Percentiles rank a stretch among this genome's conserved stretches.
phyloP scores from a whole-genome alignment of 2,888 invertebrate genomes.

The Diarsia mendica region DNA sequence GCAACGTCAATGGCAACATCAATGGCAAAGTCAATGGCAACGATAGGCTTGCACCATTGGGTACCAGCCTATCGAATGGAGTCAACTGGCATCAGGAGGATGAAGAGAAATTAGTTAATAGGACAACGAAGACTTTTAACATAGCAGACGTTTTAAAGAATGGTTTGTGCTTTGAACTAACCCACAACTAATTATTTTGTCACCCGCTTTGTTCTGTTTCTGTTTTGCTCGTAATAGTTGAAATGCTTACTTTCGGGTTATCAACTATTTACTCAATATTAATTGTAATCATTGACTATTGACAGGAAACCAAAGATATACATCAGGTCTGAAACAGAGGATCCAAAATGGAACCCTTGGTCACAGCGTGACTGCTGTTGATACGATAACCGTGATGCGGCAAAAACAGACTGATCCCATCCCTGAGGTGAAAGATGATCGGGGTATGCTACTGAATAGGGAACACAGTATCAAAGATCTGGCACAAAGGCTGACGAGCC shows the following conservation, averaged over 20 bases:
- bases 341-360: constrained; percentile 91
- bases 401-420: constrained; percentile 91
- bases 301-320: constrained; percentile 90
- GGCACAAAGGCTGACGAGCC: constrained; percentile 95
- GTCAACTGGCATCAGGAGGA: constrained; percentile 75
- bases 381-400: constrained; percentile 81
- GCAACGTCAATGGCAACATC: not conserved
- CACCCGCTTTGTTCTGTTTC: constrained; percentile 61
- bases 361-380: constrained; percentile 87
- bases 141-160: constrained; percentile 83
- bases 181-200: constrained; percentile 79
- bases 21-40: constrained; percentile 54
- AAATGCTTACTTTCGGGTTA: constrained; percentile 17
- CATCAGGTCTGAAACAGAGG: constrained; percentile 90
- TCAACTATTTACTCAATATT: constrained; percentile 11
- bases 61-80: constrained; percentile 64
- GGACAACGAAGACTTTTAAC: constrained; percentile 73
- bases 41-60: too few species aligned
- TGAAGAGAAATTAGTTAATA: constrained; percentile 73
- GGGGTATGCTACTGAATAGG: constrained; percentile 93
- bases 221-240: constrained; percentile 53
- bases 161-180: constrained; percentile 87
- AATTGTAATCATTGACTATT: constrained; percentile 23
- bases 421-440: constrained; percentile 90
- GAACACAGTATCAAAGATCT: constrained; percentile 97